Evolutionary conservation across 2,888 invertebrate genomes (phyloP).

Genomic region (Adela reaumurella): DNA sequence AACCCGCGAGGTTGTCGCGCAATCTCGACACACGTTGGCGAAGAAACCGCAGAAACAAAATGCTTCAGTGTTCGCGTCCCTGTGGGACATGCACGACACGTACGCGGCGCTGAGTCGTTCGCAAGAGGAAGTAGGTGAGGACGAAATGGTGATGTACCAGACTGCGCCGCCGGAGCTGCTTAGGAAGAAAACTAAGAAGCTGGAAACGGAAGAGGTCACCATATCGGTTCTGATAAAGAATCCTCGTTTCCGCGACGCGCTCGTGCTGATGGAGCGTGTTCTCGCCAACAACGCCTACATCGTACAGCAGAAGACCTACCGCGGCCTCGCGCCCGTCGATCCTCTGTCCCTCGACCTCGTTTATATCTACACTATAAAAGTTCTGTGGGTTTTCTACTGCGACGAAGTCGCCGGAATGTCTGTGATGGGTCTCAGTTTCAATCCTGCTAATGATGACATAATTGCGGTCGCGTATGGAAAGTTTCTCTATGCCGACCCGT

Average conservation of each 20-base stretch:
- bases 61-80: constrained; percentile 63
- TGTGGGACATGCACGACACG: constrained; percentile 77
- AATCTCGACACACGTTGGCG: constrained; percentile 62
- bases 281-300: constrained; percentile 65
- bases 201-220: constrained; percentile 18
- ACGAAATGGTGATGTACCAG: constrained; percentile 46
- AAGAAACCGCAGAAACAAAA: constrained; percentile 51
- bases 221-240: constrained; percentile 26
- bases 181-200: constrained; percentile 25
- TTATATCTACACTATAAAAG: constrained; percentile 62
- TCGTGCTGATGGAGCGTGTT: constrained; percentile 66
- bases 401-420: constrained; percentile 48
- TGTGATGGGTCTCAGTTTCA: constrained; percentile 64
- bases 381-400: constrained; percentile 65
- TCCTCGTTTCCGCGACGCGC: constrained; percentile 57
- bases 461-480: constrained; percentile 74
- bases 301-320: constrained; percentile 65
- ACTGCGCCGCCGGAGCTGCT: constrained; percentile 28
- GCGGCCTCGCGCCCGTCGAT: constrained; percentile 61
- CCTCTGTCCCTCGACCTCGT: constrained; percentile 60
- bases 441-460: constrained; percentile 64
- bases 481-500: constrained; percentile 53
- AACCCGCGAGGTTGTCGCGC: constrained; percentile 58
- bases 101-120: constrained; percentile 40
- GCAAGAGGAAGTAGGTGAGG: constrained; percentile 25